These are phyloP conservation scores for Terrapene triunguis DNA, from an alignment of 2,113 vertebrate species.

Conservation along the genomic window DNA sequence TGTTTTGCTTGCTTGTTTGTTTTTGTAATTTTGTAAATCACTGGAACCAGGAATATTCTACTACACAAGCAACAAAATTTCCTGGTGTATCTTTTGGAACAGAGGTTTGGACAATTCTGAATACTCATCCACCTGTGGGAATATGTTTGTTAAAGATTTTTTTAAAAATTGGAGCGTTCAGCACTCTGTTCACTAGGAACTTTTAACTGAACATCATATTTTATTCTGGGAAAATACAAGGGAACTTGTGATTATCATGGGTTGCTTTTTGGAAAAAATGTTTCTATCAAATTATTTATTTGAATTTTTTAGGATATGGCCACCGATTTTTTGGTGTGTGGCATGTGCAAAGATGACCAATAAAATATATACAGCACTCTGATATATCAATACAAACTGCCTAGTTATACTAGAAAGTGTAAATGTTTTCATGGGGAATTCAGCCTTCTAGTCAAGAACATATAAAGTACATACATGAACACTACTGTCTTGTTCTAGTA, in stretches of 20 bases:
- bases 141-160: neutral
- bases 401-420: accelerated
- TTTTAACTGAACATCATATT: neutral
- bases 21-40: constrained; percentile 2
- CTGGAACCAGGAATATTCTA: constrained; percentile 39
- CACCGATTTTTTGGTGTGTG: neutral
- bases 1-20: neutral
- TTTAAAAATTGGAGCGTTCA: neutral
- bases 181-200: neutral
- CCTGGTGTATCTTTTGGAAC: neutral
- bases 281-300: neutral
- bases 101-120: neutral
- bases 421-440: neutral
- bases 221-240: neutral
- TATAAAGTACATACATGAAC: neutral
- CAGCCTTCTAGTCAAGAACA: neutral
- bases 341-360: neutral
- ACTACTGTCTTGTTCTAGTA: neutral
- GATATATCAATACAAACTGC: accelerated
- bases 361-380: neutral
- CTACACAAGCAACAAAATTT: neutral
- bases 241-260: neutral
- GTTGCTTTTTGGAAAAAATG: neutral
- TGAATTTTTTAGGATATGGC: neutral
- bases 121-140: neutral